A percentile compares a stretch with the other conserved stretches of the same genome.
phyloP scores from a whole-genome alignment of 2,797 vertebrate genomes.

The Chaenodraco wilsoni region DNA sequence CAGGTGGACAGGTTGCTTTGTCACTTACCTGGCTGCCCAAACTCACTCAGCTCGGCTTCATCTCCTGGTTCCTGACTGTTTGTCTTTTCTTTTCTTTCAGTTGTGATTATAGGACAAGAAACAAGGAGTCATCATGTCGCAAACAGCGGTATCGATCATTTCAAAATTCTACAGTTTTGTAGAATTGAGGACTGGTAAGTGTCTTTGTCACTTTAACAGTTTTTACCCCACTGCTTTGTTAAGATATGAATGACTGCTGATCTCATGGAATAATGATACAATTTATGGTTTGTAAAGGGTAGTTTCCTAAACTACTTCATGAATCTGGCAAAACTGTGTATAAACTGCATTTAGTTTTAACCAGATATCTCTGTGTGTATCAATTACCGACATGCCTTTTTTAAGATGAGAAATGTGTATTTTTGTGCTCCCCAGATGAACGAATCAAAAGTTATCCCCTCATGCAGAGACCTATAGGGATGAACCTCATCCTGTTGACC shows the following conservation, averaged over 20 bases:
- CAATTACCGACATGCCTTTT: not conserved
- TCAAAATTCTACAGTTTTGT: conserved; percentile 83
- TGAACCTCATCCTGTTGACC: conserved; percentile 87
- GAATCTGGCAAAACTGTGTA: not conserved
- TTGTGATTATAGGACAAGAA: conserved; percentile 41
- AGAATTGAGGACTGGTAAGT: conserved; percentile 86
- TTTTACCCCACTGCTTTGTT: not conserved
- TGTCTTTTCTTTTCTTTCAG: conserved; percentile 10
- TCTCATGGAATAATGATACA: not conserved
- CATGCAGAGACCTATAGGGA: conserved; percentile 89
- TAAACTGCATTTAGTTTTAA: not conserved
- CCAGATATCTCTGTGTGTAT: not conserved
- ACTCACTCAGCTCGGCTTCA: conserved; percentile 3
- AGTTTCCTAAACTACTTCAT: not conserved
- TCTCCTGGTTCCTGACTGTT: not conserved
- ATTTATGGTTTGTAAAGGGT: not conserved
- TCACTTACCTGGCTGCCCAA: conserved; percentile 39
- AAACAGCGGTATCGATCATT: conserved; percentile 65
- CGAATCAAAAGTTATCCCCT: conserved; percentile 89
- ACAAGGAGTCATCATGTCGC: conserved; percentile 72
- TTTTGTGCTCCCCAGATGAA: conserved; percentile 81
- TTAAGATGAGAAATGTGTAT: conserved; percentile 16
- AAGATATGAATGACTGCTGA: not conserved
- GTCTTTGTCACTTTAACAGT: not conserved
- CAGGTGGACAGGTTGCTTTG: conserved; percentile 52